These are phyloP conservation scores for Typhlomys cinereus DNA, from an alignment of 2,113 vertebrate species.

Conservation along the genomic window DNA sequence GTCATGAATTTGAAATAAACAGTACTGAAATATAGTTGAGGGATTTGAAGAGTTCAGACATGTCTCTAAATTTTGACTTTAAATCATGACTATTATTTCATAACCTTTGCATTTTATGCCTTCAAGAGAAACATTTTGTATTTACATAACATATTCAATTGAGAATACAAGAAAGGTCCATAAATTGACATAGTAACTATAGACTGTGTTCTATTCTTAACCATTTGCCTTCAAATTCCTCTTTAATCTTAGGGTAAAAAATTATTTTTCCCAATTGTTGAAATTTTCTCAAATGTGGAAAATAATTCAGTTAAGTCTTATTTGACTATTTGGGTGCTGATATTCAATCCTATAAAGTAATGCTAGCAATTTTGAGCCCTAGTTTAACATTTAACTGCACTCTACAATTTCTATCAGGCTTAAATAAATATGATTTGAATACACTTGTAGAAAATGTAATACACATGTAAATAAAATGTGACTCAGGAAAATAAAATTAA, in stretches of 20 bases:
- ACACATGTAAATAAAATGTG: not conserved
- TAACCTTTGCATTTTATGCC: constrained; percentile 67
- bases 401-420: constrained; percentile 23
- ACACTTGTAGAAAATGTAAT: too few relatives aligned
- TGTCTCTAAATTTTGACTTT: constrained; percentile 48
- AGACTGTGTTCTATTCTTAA: not conserved
- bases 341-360: constrained; percentile 57
- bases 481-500: not conserved
- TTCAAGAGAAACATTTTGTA: constrained; percentile 55
- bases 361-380: constrained; percentile 23
- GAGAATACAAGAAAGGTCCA: constrained; percentile 41
- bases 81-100: constrained; percentile 58
- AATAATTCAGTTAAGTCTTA: constrained; percentile 47
- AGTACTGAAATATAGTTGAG: constrained; percentile 70
- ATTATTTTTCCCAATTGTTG: constrained; percentile 34
- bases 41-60: constrained; percentile 65
- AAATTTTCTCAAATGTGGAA: constrained; percentile 57
- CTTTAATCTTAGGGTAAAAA: constrained; percentile 41
- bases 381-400: too few relatives aligned
- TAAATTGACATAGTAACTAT: constrained; percentile 57
- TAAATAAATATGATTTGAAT: not conserved
- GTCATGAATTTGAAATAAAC: constrained; percentile 76
- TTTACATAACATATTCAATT: constrained; percentile 59
- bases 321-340: constrained; percentile 45
- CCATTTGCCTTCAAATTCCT: constrained; percentile 46